These are phyloP conservation scores for Metopolophium dirhodum DNA, from an alignment of 1,140 invertebrate genomes.

Conservation along the genomic window DNA sequence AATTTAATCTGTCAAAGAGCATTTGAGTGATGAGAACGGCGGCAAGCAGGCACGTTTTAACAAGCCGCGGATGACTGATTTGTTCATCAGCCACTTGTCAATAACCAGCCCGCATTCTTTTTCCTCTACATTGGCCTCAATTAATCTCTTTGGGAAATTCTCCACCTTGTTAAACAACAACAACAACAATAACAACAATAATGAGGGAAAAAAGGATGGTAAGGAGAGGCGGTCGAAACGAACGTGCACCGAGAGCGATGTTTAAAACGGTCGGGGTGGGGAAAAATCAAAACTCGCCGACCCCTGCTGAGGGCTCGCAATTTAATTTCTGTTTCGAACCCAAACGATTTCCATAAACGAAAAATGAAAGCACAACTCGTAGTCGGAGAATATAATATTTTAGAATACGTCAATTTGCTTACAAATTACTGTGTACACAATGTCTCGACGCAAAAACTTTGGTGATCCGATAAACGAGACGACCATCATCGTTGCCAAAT, in stretches of 20 bases:
- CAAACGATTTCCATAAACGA: slow-evolving; percentile 12
- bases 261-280: not conserved
- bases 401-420: slow-evolving; percentile 15
- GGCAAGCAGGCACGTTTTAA: slow-evolving; percentile 32
- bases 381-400: not conserved
- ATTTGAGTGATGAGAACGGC: slow-evolving; percentile 54
- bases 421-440: not conserved
- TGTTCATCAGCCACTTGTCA: slow-evolving; percentile 55
- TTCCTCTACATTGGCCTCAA: slow-evolving; percentile 45
- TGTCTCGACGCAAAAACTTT: slow-evolving; percentile 2
- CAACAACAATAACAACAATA: not conserved
- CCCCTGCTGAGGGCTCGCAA: not conserved
- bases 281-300: slow-evolving; percentile 22
- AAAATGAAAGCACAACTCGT: slow-evolving; percentile 4
- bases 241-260: no score
- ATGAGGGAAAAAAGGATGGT: no score
- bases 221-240: not conserved
- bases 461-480: slow-evolving; percentile 37
- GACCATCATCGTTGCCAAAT: not conserved
- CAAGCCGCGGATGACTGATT: slow-evolving; percentile 55
- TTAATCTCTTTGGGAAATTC: slow-evolving; percentile 55
- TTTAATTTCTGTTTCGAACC: slow-evolving; percentile 23
- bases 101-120: slow-evolving; percentile 43
- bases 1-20: slow-evolving; percentile 53
- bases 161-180: slow-evolving; percentile 50